Evolutionary conservation across 2,113 vertebrate genomes (phyloP).

Genomic region (Tragelaphus buxtoni): DNA sequence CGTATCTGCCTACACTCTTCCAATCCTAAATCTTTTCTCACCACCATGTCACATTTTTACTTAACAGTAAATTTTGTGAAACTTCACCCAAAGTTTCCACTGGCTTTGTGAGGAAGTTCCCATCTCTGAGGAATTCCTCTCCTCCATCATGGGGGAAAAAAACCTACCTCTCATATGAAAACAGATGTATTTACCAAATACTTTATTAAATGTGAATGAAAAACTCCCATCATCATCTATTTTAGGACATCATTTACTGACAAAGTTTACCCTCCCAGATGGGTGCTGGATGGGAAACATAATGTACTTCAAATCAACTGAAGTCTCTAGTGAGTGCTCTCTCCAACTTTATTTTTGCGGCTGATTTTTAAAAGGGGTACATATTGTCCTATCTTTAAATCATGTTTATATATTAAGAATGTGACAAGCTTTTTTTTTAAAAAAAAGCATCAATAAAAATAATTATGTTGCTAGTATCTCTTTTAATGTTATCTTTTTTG

Average conservation of each 20-base stretch:
- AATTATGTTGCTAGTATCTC: not conserved
- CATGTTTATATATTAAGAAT: not conserved
- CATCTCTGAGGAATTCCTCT: not conserved
- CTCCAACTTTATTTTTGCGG: not conserved
- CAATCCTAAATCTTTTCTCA: not conserved
- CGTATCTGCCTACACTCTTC: not conserved
- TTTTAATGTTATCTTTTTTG: not conserved
- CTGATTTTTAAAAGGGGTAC: not conserved
- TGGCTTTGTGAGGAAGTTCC: constrained; percentile 30
- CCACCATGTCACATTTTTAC: not conserved
- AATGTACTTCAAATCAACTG: not conserved
- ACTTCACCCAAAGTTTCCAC: constrained; percentile 19
- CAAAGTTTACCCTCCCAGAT: not conserved
- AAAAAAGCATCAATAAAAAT: not conserved
- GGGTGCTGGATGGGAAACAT: too few relatives aligned
- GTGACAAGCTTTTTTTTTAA: not conserved
- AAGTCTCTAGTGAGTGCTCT: not conserved
- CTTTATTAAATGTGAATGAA: not conserved
- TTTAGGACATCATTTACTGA: not conserved
- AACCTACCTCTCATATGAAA: not conserved
- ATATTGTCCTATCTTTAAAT: not conserved
- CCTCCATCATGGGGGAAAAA: not conserved
- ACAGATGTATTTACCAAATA: not conserved
- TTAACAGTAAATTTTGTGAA: constrained; percentile 5
- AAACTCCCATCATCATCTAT: not conserved